Percentiles rank a stretch among this genome's conserved stretches.
Conservation (phyloP, 1,140 invertebrate species). For the Helicoverpa armigera region DNA sequence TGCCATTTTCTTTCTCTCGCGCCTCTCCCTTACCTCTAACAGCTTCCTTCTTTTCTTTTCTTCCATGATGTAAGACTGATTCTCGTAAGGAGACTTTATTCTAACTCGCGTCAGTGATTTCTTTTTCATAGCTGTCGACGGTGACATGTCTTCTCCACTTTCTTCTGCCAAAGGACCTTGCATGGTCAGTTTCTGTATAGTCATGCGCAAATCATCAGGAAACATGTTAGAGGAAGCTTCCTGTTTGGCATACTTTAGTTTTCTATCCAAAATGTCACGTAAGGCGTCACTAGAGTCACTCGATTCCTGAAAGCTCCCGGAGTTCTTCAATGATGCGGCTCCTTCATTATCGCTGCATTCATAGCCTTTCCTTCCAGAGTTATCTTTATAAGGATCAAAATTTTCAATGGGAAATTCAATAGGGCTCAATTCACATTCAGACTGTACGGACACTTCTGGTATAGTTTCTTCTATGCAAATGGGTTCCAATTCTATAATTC, state of each 20-base stretch:
- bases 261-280: slow-evolving; percentile 33
- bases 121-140: slow-evolving; percentile 59
- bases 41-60: slow-evolving; percentile 77
- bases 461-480: slow-evolving; percentile 19
- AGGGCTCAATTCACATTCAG: not conserved
- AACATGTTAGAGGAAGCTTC: slow-evolving; percentile 50
- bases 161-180: slow-evolving; percentile 71
- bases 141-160: slow-evolving; percentile 57
- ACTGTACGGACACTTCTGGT: slow-evolving; percentile 5
- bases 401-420: slow-evolving; percentile 14
- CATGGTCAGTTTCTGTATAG: slow-evolving; percentile 68
- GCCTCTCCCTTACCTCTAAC: slow-evolving; percentile 75
- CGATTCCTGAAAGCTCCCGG: slow-evolving; percentile 1
- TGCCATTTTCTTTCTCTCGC: slow-evolving; percentile 74
- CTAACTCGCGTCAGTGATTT: slow-evolving; percentile 69
- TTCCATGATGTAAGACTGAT: slow-evolving; percentile 72
- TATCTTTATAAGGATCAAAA: not conserved
- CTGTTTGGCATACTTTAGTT: not conserved
- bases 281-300: slow-evolving; percentile 46
- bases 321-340: slow-evolving; percentile 27
- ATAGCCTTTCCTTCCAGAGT: slow-evolving; percentile 27
- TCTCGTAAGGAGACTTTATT: slow-evolving; percentile 82
- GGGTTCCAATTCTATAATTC: slow-evolving; percentile 51
- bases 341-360: slow-evolving; percentile 44
- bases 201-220: slow-evolving; percentile 62